These are phyloP conservation scores for Hydrophis major DNA, from an alignment of 2,797 vertebrate genomes.

Conservation along the genomic window DNA sequence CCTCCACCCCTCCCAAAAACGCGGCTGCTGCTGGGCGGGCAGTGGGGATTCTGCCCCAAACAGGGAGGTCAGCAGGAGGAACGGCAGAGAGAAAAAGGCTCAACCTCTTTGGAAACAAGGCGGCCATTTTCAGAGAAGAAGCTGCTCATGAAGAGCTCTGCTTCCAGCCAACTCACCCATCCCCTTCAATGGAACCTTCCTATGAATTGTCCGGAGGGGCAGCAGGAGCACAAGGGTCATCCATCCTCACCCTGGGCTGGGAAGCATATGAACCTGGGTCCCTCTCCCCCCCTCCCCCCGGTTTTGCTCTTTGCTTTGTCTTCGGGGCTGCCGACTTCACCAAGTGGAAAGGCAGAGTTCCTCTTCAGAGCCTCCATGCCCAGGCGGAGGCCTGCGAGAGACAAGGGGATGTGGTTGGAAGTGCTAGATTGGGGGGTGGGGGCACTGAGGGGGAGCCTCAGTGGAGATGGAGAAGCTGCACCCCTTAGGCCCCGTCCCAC, in stretches of 20 bases:
- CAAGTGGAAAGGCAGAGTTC: neutral
- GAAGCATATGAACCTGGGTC: neutral
- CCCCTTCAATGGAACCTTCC: neutral
- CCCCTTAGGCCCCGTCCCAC: neutral
- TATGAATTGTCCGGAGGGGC: neutral
- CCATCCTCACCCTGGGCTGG: neutral
- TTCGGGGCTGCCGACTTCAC: neutral
- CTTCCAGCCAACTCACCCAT: neutral
- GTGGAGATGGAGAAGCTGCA: neutral
- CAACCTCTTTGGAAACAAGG: neutral
- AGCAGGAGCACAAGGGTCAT: neutral
- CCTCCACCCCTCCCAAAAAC: neutral
- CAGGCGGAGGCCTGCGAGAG: neutral
- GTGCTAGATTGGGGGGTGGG: neutral
- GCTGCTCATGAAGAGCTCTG: neutral
- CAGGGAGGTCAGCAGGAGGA: neutral
- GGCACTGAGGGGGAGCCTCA: neutral
- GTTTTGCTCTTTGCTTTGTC: neutral
- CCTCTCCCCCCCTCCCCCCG: neutral
- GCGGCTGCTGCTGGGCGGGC: fast-evolving
- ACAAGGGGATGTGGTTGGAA: neutral
- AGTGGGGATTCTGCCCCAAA: neutral
- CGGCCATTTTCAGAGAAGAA: neutral
- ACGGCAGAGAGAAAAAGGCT: neutral
- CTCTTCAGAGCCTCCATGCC: neutral